Evolutionary conservation across 2,797 vertebrate genomes (phyloP), one percentile per base, ranked within the genome.

Genomic region (Rhynchonycteris naso): DNA sequence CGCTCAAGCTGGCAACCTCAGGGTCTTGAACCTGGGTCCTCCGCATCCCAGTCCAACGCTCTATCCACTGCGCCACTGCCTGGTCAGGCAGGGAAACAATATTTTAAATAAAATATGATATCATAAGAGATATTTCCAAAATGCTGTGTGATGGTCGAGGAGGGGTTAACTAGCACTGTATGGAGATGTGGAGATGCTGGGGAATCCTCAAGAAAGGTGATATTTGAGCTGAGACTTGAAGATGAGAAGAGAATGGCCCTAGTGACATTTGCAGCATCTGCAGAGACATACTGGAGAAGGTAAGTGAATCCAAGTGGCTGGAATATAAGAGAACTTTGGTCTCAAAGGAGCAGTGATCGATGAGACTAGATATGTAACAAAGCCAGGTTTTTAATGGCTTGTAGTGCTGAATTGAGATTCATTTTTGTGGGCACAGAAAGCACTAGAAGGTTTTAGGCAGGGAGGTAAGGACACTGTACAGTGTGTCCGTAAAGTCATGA

Each of bases 41-140:
- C n/a, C n/a, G n/a, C n/a, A n/a, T n/a, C n/a, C n/a, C n/a, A n/a
- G n/a, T n/a, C n/a, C n/a, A n/a, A n/a, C n/a, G n/a, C n/a, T n/a
- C n/a, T n/a, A n/a, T n/a, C n/a, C n/a, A n/a, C n/a, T n/a, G n/a
- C n/a, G n/a, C n/a, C n/a, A n/a, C n/a, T n/a, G n/a, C n/a, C n/a
- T n/a, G n/a, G n/a, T n/a, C n/a, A n/a, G n/a, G n/a, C n/a, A 82
- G 28, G 68, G 66, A 90, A 35, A 54, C 28, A 56, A 0, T 78
- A 78, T 91, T 96, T 96, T 90, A 93, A 87, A 58, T 80, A 91
- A 93, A 93, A 84, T 85, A 14, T 65, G 35, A 24, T 81, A 47
- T 88, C 19, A 8, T 38, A 47, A 59, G 63, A 81, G 43, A 16
- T 71, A 28, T 35, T 38, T 82, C 33, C 69, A 65, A 33, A 79